These are phyloP conservation scores for Saguinus imperator DNA, from an alignment of 2,113 vertebrate genomes.

Conservation along the genomic window DNA sequence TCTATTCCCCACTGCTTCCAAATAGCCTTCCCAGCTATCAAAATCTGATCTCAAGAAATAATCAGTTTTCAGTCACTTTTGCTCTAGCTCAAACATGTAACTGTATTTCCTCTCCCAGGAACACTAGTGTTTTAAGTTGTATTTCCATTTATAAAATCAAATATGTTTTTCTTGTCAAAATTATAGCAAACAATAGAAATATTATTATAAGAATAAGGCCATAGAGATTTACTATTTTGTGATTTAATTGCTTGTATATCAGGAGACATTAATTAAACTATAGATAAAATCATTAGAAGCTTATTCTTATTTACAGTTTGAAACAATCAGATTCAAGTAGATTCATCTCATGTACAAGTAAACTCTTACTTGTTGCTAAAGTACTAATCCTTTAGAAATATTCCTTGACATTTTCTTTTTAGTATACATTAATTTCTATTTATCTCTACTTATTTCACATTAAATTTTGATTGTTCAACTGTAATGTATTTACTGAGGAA, in stretches of 20 bases:
- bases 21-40: not conserved
- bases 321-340: not conserved
- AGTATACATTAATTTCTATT: not conserved
- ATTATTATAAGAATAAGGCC: not conserved
- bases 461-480: not conserved
- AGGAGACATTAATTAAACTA: not conserved
- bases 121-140: not conserved
- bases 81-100: not conserved
- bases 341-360: not conserved
- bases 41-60: not conserved
- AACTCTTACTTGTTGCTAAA: conserved; percentile 6
- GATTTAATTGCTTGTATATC: not conserved
- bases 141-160: not conserved
- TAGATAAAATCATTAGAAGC: not conserved
- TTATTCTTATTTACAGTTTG: not conserved
- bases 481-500: not conserved
- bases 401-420: not conserved
- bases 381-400: not conserved
- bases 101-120: not conserved
- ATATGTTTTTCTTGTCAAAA: not conserved
- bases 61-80: not conserved
- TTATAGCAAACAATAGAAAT: not conserved
- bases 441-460: not conserved
- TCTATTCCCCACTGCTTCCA: not conserved
- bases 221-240: not conserved